These are phyloP conservation scores for Seriola dumerili DNA, from an alignment of 2,113 vertebrate species.

Conservation along the genomic window DNA sequence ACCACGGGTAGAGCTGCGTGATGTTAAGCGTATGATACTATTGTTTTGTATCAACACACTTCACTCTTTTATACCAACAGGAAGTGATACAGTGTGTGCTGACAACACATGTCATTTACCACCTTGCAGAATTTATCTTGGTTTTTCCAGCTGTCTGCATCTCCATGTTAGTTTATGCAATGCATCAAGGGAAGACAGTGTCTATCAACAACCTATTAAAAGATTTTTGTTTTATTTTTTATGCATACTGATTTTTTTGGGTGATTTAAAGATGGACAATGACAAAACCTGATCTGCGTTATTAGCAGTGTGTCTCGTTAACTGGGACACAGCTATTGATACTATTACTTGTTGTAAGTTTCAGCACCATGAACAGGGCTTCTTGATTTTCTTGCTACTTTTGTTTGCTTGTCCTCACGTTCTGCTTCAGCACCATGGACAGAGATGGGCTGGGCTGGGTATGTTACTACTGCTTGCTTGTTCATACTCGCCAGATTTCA, in stretches of 20 bases:
- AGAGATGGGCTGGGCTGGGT: neutral
- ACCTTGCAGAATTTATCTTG: neutral
- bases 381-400: neutral
- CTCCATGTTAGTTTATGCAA: neutral
- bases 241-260: neutral
- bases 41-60: too few relatives aligned
- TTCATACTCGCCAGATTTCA: neutral
- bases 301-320: neutral
- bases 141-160: neutral
- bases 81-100: neutral
- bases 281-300: too few relatives aligned
- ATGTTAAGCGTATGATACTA: neutral
- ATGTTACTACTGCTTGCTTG: too few relatives aligned
- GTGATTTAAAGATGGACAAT: neutral
- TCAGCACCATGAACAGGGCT: slow-evolving; percentile 4
- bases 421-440: neutral
- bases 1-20: neutral
- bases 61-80: too few relatives aligned
- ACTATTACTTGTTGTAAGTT: neutral
- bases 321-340: neutral
- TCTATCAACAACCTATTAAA: neutral
- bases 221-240: too few relatives aligned
- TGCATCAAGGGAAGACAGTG: neutral
- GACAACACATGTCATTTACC: neutral
- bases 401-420: neutral